Evolutionary conservation across 1,140 invertebrate genomes (phyloP), one percentile per base, ranked within the genome.

Genomic region (Trichonephila inaurata): DNA sequence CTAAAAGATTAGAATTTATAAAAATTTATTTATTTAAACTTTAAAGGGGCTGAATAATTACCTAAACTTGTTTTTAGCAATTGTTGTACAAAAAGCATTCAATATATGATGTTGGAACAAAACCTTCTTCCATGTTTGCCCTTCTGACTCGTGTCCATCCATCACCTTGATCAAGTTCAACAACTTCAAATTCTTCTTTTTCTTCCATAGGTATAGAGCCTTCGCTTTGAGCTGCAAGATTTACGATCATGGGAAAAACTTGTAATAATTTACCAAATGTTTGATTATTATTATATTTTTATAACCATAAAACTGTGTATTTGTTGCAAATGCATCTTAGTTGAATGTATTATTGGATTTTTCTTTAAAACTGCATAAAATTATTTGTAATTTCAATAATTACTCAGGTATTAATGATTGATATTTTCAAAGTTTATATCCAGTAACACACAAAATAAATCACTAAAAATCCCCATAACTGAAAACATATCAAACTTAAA

Each of bases 51-150:
- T 33, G 12, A 28, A 28, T 8, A 64, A 14, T 87, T 64, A 88
- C 86, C 86, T n/a, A 58, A 85, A 40, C 58, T 33, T 21, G 7
- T 61, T 19, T 60, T 91, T 93, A 94, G 82, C 94, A 95, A 28
- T 82, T 94, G 87, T 94, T 94, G 69, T 95, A 95, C 8, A 95
- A 93, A 66, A 77, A 94, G 61, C 88, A 92, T 90, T 96, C 95
- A 18, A 99, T 98, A 96, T 99, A 99, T 16, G 98, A 98, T 91
- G 99, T 99, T 93, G 99, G 99, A 94, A 99, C 99, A 96, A 99
- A 99, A 94, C 99, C 99, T 94, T 97, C 96, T 90, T 96, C 96
- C 72, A 96, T 96, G 94, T 96, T 96, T 94, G 97, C 96, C 95
- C 98, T 97, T 92, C 99, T 97, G 21, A 99, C 99, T 95, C 99